phyloP scores from a whole-genome alignment of 2,113 vertebrate species.

The Forbesichthys papilliferus region DNA sequence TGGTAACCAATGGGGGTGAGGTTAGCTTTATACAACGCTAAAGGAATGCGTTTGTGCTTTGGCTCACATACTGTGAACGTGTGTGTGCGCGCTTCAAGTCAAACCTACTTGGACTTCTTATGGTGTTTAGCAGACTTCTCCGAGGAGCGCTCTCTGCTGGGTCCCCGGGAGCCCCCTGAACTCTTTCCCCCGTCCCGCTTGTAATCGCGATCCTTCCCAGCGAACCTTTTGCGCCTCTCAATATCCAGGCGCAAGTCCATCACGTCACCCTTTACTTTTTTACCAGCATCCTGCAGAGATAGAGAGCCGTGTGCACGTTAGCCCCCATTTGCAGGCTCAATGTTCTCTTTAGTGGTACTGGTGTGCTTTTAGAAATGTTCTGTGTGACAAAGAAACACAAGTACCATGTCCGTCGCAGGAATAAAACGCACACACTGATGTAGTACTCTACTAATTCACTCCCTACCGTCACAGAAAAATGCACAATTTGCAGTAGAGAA shows the following conservation, averaged over 20 bases:
- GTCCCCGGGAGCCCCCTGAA: constrained; percentile 90
- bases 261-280: constrained; percentile 91
- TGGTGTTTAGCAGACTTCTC: constrained; percentile 94
- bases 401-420: constrained; percentile 9
- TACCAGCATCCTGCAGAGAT: constrained; percentile 82
- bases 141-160: constrained; percentile 90
- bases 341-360: constrained; percentile 4
- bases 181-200: constrained; percentile 89
- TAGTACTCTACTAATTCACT: too few species aligned
- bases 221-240: constrained; percentile 93
- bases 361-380: constrained; percentile 15
- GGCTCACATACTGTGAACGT: too few species aligned
- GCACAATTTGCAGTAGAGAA: too few species aligned
- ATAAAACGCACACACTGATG: neutral
- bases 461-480: too few species aligned
- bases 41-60: too few species aligned
- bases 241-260: constrained; percentile 97
- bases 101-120: constrained; percentile 88
- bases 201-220: constrained; percentile 85
- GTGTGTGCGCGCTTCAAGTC: neutral
- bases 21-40: too few species aligned
- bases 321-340: neutral
- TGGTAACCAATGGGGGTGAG: too few species aligned
- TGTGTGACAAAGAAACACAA: constrained; percentile 5
- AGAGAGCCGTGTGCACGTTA: neutral